Evolutionary conservation across 2,797 vertebrate species (phyloP).

Genomic region (Catharus ustulatus): DNA sequence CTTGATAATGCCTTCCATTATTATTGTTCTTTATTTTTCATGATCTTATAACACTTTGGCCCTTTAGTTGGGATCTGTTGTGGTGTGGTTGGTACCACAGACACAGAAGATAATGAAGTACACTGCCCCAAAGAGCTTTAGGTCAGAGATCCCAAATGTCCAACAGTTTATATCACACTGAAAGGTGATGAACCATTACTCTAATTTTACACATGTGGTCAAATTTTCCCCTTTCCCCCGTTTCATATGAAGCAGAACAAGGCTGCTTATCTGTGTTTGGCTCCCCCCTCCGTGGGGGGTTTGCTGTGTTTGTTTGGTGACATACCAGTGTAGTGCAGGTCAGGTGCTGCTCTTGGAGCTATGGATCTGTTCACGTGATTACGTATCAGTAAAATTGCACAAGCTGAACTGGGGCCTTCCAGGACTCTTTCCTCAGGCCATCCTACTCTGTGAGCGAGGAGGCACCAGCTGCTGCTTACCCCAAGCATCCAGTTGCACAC

Average conservation of each 20-base stretch:
- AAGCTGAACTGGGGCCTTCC: not conserved
- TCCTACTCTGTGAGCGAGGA: not conserved
- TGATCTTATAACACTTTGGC: not conserved
- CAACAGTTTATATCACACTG: not conserved
- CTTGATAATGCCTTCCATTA: not conserved
- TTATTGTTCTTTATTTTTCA: not conserved
- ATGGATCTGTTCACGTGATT: not conserved
- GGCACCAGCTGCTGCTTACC: constrained; percentile 10
- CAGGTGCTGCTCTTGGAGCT: not conserved
- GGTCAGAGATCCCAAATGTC: not conserved
- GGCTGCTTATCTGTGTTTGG: not conserved
- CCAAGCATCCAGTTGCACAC: not conserved
- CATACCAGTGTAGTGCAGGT: not conserved
- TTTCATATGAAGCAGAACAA: not conserved
- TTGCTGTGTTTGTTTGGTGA: not conserved
- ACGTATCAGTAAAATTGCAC: not conserved
- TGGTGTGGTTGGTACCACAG: not conserved
- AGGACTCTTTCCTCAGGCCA: not conserved
- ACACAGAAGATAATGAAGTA: not conserved
- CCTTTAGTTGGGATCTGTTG: not conserved
- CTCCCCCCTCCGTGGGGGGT: not conserved
- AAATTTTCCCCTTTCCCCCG: not conserved
- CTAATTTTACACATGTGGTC: not conserved
- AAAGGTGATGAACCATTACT: not conserved
- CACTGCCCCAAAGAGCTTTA: not conserved